These are phyloP conservation scores for Xenopus borealis DNA, from an alignment of 2,113 vertebrate species.

Conservation along the genomic window DNA sequence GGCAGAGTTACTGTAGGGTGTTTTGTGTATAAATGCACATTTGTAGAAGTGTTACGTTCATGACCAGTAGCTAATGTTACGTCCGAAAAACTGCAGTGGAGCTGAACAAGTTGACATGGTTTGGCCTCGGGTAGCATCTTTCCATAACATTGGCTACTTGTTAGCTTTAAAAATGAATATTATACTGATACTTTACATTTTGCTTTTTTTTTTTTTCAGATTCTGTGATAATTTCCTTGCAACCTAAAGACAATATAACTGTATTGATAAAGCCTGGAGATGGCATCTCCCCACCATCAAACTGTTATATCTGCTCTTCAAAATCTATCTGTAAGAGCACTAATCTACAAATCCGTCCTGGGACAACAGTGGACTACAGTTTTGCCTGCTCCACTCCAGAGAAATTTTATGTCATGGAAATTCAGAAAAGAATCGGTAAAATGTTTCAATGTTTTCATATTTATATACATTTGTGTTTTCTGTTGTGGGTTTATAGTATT, in stretches of 20 bases:
- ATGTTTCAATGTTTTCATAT: neutral
- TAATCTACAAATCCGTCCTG: constrained; percentile 59
- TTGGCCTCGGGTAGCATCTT: too few relatives aligned
- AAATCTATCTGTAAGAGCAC: neutral
- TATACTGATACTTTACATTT: too few relatives aligned
- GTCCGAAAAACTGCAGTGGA: too few relatives aligned
- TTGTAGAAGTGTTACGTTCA: too few relatives aligned
- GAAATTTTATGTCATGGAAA: constrained; percentile 59
- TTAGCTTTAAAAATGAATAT: too few relatives aligned
- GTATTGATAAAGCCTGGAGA: constrained; percentile 56
- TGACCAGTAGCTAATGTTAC: too few relatives aligned
- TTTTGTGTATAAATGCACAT: too few relatives aligned
- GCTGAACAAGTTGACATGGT: too few relatives aligned
- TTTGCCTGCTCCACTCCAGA: constrained; percentile 66
- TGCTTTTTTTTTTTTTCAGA: constrained; percentile 50
- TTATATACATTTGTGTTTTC: too few relatives aligned
- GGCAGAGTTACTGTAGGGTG: too few relatives aligned
- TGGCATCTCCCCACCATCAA: rapidly evolving
- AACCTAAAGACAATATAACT: constrained; percentile 35
- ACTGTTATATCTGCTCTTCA: constrained; percentile 56
- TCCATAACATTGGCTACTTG: too few relatives aligned
- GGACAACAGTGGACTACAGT: constrained; percentile 54
- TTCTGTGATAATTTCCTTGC: constrained; percentile 55
- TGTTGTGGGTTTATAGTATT: too few relatives aligned
- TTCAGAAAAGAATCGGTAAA: constrained; percentile 72